phyloP scores from a whole-genome alignment of 2,888 invertebrate genomes.

The Ethmia dodecea region DNA sequence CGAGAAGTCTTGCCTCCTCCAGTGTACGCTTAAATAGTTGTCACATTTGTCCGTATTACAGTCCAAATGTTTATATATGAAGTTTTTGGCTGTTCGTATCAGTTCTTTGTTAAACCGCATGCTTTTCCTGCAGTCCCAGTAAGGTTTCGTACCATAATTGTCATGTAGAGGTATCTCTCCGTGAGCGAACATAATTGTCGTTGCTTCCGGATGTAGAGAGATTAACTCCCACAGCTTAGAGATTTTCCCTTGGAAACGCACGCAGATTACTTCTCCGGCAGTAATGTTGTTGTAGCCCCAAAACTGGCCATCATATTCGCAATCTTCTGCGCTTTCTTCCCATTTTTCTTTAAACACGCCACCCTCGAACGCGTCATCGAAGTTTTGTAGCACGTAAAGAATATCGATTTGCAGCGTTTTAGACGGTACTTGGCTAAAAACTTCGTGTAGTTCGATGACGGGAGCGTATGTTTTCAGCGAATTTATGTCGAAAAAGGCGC shows the following conservation, averaged over 20 bases:
- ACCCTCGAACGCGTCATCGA: conserved; percentile 88
- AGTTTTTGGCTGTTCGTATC: conserved; percentile 81
- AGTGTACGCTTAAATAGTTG: conserved; percentile 90
- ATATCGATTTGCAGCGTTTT: conserved; percentile 80
- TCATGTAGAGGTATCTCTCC: conserved; percentile 94
- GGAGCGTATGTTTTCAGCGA: conserved; percentile 88
- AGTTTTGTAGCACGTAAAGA: conserved; percentile 90
- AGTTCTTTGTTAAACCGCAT: conserved; percentile 91
- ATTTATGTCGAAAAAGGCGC: conserved; percentile 88
- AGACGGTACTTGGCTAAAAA: conserved; percentile 58
- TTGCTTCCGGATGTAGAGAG: conserved; percentile 44
- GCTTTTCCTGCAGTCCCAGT: conserved; percentile 93
- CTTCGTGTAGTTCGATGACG: conserved; percentile 91
- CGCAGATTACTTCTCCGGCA: conserved; percentile 81
- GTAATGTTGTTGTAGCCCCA: conserved; percentile 86
- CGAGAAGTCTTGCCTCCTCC: conserved; percentile 93
- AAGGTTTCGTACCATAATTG: conserved; percentile 87
- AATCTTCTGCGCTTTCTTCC: conserved; percentile 76
- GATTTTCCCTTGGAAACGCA: conserved; percentile 89
- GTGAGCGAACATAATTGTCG: conserved; percentile 83
- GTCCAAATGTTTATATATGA: conserved; percentile 47
- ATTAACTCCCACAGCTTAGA: conserved; percentile 81
- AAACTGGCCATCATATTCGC: conserved; percentile 67
- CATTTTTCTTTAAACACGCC: conserved; percentile 91
- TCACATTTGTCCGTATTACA: conserved; percentile 64